A percentile compares a stretch with the other conserved stretches of the same genome.
Conservation (phyloP, 53 echinoderm and acorn worm species). For the Temnopleurus reevesii region DNA sequence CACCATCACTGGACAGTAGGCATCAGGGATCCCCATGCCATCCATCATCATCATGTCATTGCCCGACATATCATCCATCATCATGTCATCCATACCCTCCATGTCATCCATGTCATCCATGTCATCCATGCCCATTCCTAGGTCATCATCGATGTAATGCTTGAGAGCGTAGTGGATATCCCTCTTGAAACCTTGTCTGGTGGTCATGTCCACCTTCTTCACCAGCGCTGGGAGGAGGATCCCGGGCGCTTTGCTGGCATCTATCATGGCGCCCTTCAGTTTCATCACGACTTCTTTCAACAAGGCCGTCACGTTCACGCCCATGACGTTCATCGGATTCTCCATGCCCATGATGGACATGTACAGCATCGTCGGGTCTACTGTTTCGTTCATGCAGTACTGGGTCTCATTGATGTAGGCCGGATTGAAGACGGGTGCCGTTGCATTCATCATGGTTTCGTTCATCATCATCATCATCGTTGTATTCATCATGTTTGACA, state of each 20-base stretch:
- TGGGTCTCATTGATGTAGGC: not conserved
- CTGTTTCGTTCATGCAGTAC: not conserved
- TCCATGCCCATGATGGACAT: not conserved
- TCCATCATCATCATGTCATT: not conserved
- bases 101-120: not conserved
- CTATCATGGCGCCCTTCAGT: not conserved
- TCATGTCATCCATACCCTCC: not conserved
- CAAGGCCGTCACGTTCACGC: not conserved
- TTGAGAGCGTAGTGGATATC: too few relatives aligned
- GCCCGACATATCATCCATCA: not conserved
- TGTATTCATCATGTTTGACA: not conserved
- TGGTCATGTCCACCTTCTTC: not conserved
- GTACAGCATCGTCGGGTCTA: conserved; percentile 3
- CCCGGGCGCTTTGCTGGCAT: not conserved
- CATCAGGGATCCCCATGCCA: not conserved
- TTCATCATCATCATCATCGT: not conserved
- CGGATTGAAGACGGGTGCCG: not conserved
- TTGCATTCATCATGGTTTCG: not conserved
- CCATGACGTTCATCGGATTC: not conserved
- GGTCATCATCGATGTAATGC: too few relatives aligned
- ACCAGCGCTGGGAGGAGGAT: not conserved
- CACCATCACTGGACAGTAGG: not conserved
- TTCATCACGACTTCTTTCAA: not conserved
- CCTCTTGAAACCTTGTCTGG: too few relatives aligned
- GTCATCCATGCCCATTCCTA: too few relatives aligned